These are phyloP conservation scores for Australoheros facetus DNA, from an alignment of 2,797 vertebrate genomes.

Conservation along the genomic window DNA sequence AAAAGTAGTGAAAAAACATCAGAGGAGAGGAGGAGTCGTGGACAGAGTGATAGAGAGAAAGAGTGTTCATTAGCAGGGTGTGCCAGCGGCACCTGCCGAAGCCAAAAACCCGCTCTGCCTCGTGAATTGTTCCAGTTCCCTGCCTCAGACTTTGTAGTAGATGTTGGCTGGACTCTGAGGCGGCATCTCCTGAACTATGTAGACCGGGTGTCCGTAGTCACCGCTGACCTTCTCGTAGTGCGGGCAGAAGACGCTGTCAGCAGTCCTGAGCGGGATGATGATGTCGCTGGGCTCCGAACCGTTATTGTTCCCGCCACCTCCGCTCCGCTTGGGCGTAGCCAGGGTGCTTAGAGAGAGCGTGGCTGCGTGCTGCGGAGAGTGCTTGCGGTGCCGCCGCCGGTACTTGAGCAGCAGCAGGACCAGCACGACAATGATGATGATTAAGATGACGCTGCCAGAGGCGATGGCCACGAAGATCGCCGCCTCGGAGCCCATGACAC, in stretches of 20 bases:
- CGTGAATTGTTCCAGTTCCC: constrained; percentile 42
- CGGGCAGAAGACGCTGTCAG: constrained; percentile 98
- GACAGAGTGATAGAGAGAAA: constrained; percentile 46
- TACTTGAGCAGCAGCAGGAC: constrained; percentile 97
- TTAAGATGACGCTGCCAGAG: constrained; percentile 96
- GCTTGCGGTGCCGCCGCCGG: constrained; percentile 94
- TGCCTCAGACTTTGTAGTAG: constrained; percentile 97
- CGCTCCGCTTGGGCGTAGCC: constrained; percentile 93
- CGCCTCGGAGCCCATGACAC: constrained; percentile 92
- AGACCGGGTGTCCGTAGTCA: constrained; percentile 98
- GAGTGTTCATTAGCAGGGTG: constrained; percentile 27
- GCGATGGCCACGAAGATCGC: constrained; percentile 97
- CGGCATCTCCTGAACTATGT: constrained; percentile 99
- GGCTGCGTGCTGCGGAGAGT: constrained; percentile 93
- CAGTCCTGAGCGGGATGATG: constrained; percentile 99
- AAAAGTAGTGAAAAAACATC: constrained; percentile 57
- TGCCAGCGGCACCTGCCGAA: constrained; percentile 31
- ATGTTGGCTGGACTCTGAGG: constrained; percentile 99
- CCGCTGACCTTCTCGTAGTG: constrained; percentile 99
- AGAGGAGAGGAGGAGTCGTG: constrained; percentile 57
- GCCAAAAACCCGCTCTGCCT: constrained; percentile 43
- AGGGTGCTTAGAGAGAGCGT: constrained; percentile 96
- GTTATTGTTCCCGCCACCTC: constrained; percentile 88
- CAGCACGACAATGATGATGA: constrained; percentile 98
- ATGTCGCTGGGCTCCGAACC: constrained; percentile 99